Percentiles rank a stretch among this genome's conserved stretches.
These are phyloP conservation scores for Garra rufa DNA, from an alignment of 2,113 vertebrate genomes.

Conservation along the genomic window DNA sequence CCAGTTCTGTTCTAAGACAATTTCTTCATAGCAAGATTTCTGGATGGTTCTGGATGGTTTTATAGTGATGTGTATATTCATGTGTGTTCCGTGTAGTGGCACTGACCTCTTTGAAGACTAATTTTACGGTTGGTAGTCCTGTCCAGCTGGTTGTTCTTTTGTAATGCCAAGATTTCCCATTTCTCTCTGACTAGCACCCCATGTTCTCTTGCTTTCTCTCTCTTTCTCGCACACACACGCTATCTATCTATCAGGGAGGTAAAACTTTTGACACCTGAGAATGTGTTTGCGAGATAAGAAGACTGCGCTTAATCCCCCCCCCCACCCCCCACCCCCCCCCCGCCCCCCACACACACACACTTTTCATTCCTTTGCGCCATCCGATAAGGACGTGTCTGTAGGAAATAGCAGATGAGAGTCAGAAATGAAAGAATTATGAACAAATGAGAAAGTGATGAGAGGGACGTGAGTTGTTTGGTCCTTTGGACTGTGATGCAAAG, in stretches of 20 bases:
- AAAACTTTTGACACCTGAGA: slow-evolving; percentile 43
- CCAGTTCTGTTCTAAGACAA: not conserved
- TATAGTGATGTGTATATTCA: not conserved
- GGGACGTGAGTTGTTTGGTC: not conserved
- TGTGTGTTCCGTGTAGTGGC: not conserved
- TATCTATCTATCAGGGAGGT: not conserved
- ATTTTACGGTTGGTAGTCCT: not conserved
- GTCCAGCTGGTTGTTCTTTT: not conserved
- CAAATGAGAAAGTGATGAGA: not conserved
- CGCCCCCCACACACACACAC: not conserved
- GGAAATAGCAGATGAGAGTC: slow-evolving; percentile 27
- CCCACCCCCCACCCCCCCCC: not conserved
- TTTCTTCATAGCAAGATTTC: not conserved
- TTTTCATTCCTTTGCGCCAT: not conserved
- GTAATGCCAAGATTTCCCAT: not conserved
- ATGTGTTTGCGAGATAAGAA: slow-evolving; percentile 43
- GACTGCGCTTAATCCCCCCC: slow-evolving; percentile 9
- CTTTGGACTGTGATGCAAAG: not conserved
- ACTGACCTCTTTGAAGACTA: not conserved
- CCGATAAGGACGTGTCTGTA: slow-evolving; percentile 8
- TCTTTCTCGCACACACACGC: not conserved
- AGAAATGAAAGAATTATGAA: slow-evolving; percentile 13
- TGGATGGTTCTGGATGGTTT: not conserved
- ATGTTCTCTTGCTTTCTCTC: not conserved
- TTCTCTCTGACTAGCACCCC: slow-evolving; percentile 1